Percentiles rank a stretch among this genome's conserved stretches.
phyloP scores from a whole-genome alignment of 2,888 invertebrate genomes.

The Ceratothoa steindachneri region DNA sequence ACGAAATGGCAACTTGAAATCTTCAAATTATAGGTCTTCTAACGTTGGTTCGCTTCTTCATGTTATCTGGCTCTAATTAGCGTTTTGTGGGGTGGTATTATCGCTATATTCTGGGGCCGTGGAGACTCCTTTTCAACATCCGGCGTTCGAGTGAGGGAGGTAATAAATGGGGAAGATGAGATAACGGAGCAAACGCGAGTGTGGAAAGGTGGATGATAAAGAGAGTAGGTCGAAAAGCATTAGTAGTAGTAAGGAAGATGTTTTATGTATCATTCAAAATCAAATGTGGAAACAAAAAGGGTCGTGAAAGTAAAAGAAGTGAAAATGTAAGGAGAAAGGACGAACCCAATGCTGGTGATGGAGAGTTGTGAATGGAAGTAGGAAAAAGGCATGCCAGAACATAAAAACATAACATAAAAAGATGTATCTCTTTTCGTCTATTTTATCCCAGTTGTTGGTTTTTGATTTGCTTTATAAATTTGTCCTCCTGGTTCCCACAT shows the following conservation, averaged over 20 bases:
- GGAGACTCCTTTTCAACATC: background rate
- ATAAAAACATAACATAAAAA: background rate
- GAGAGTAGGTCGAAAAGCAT: too few species aligned
- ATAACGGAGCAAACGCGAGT: too few species aligned
- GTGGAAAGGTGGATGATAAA: too few species aligned
- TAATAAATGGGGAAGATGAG: too few species aligned
- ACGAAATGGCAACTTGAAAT: conserved; percentile 4
- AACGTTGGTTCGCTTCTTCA: background rate
- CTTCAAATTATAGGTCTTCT: background rate
- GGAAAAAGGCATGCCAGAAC: background rate
- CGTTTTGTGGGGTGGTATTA: background rate
- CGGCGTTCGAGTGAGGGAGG: background rate
- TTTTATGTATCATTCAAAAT: too few species aligned
- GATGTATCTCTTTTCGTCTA: too few species aligned
- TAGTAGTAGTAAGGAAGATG: too few species aligned
- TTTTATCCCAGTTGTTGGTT: too few species aligned
- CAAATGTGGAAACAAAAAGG: too few species aligned
- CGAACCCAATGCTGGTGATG: background rate
- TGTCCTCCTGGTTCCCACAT: too few species aligned
- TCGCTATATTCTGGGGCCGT: background rate
- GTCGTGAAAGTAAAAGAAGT: background rate
- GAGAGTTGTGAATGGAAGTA: background rate
- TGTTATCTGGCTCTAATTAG: background rate
- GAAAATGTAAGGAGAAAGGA: background rate
- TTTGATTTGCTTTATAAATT: too few species aligned